phyloP scores from a whole-genome alignment of 2,113 vertebrate species.

The Ibidorhyncha struthersii region DNA sequence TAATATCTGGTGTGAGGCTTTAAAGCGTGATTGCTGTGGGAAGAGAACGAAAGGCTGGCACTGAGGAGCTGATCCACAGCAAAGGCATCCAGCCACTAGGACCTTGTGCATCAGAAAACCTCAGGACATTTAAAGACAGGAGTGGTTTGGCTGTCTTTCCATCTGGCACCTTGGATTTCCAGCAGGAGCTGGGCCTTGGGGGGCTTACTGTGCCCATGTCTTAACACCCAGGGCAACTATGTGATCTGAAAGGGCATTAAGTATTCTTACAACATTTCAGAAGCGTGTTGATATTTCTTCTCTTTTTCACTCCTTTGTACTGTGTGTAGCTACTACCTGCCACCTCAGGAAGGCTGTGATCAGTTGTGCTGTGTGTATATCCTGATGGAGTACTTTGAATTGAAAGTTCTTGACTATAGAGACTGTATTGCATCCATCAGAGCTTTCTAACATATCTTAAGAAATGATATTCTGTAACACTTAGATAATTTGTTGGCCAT shows the following conservation, averaged over 20 bases:
- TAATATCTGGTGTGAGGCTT: not conserved
- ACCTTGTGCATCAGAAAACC: not conserved
- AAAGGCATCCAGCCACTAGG: not conserved
- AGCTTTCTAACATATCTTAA: not conserved
- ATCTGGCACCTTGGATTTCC: not conserved
- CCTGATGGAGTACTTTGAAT: not conserved
- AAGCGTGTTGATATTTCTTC: not conserved
- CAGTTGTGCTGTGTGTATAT: not conserved
- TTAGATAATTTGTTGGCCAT: not conserved
- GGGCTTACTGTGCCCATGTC: not conserved
- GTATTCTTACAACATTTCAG: not conserved
- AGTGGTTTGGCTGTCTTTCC: not conserved
- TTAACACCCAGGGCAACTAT: not conserved
- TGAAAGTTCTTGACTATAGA: not conserved
- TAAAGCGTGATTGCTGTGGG: not conserved
- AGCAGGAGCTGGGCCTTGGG: not conserved
- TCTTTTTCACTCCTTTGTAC: not conserved
- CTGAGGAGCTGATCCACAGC: not conserved
- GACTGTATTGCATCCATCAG: not conserved
- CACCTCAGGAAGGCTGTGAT: not conserved
- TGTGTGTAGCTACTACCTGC: not conserved
- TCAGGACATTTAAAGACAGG: not conserved
- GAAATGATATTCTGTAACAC: not conserved
- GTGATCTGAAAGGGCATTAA: not conserved
- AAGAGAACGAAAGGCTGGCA: not conserved